Evolutionary conservation across 2,113 vertebrate genomes (phyloP).

Genomic region (Argyrosomus japonicus): DNA sequence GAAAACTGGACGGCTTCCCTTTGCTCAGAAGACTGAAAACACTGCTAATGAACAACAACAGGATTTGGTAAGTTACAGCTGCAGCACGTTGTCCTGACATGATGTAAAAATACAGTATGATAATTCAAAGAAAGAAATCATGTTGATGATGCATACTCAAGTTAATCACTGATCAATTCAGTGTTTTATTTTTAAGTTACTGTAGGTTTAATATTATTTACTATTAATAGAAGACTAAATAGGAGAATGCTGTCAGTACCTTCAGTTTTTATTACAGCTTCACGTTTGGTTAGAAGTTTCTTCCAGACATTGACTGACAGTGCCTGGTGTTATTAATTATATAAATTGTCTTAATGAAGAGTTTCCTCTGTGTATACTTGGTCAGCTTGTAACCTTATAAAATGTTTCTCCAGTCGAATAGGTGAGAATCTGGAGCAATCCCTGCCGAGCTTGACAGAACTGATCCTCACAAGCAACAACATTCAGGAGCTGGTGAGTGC

Average conservation of each 20-base stretch:
- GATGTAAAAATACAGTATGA: not conserved
- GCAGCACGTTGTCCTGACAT: not conserved
- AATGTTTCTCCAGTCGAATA: conserved; percentile 86
- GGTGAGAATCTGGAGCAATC: conserved; percentile 94
- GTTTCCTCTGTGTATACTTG: not conserved
- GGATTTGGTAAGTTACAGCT: conserved; percentile 89
- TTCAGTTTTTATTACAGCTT: no score
- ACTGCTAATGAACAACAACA: conserved; percentile 94
- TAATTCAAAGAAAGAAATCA: not conserved
- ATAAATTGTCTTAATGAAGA: not conserved
- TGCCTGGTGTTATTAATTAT: not conserved
- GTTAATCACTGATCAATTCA: no score
- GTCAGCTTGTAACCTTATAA: not conserved
- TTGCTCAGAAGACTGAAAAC: conserved; percentile 92
- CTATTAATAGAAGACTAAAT: no score
- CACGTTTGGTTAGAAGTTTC: no score
- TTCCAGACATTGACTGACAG: not conserved
- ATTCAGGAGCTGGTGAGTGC: conserved; percentile 94
- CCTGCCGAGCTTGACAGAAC: conserved; percentile 89
- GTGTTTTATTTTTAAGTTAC: no score
- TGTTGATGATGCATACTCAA: not conserved
- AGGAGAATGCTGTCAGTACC: no score
- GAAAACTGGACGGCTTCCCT: conserved; percentile 96
- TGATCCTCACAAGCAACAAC: conserved; percentile 97
- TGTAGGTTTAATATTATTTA: no score